Base-by-base conservation (phyloP, 1,140 invertebrate species). In the Harpegnathos saltator region DNA sequence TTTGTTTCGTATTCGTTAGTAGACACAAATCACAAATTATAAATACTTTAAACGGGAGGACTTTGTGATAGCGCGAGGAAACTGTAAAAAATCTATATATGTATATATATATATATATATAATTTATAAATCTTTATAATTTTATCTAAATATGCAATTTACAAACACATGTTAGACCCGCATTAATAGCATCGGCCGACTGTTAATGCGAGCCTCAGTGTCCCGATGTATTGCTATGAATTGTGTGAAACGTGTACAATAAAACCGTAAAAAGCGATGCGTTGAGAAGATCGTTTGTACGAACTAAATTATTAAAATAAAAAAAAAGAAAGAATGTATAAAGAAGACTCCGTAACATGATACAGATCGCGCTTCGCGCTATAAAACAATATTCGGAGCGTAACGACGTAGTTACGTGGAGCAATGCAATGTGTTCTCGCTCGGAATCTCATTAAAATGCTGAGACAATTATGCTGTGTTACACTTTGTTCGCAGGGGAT, bases 381-480 rank as follows among this genome's bases (percentile, higher is more conserved):
- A 58, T 56, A 68, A 78, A 78, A 78, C 22, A 17, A 78, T 65
- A 48, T 69, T 69, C 38, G 17, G 38, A 80, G 33, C n/a, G 56
- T 17, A 71, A 56, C 38, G 26, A 44, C 29, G 26, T n/a, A n/a
- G 26, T 56, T 58, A 7, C 7, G n/a, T 29, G 17, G 52, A 69
- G 17, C 12, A 44, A 68, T 54, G 48, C 19, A 15, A 58, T 77
- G 14, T 69, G 15, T 69, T 38, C n/a, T 58, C 1, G 7, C 14
- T 71, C 54, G 29, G 17, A 24, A 80, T 3, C 9, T 71, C 33
- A 15, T 71, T 71, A 80, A 22, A 44, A 44, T 9, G 38, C 38
- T 44, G 38, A 44, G 38, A 44, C 38, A 44, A 44, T 44, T 44
- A 44, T 44, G 38, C 38, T 58, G 29, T 77, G 29, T 77, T 77